Percentiles rank a stretch among this genome's conserved stretches.
These are phyloP conservation scores for Alces alces DNA, from an alignment of 2,113 vertebrate genomes.

Conservation along the genomic window DNA sequence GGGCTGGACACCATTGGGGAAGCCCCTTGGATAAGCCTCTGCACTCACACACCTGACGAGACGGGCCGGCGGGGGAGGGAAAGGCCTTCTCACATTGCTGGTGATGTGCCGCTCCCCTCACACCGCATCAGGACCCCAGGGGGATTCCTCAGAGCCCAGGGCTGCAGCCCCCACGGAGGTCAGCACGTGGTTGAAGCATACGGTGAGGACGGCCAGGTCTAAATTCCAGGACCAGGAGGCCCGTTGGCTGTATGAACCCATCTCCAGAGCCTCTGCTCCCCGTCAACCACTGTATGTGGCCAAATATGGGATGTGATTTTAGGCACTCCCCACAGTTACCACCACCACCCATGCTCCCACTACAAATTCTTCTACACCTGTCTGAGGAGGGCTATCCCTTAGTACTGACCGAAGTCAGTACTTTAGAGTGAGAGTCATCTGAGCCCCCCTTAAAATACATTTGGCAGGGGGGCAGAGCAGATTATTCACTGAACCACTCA, in stretches of 20 bases:
- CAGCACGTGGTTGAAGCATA: rapidly evolving
- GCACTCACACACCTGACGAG: rapidly evolving
- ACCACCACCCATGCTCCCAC: neutral
- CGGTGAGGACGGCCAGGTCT: neutral
- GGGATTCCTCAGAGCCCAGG: neutral
- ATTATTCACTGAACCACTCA: neutral
- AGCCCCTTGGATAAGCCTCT: neutral
- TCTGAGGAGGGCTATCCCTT: too few relatives aligned
- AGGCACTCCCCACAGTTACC: neutral
- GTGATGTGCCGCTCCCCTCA: neutral
- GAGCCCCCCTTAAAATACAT: neutral
- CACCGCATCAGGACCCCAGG: rapidly evolving
- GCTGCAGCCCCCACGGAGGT: rapidly evolving
- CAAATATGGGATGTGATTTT: neutral
- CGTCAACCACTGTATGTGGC: rapidly evolving
- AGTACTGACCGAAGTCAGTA: too few relatives aligned
- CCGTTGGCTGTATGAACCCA: neutral
- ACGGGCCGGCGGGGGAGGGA: rapidly evolving
- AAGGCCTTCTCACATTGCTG: rapidly evolving
- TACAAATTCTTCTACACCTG: neutral
- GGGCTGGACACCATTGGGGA: neutral
- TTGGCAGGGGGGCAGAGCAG: too few relatives aligned
- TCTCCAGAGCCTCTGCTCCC: too few relatives aligned
- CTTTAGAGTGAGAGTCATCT: neutral
- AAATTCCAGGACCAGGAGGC: neutral